Evolutionary conservation across 2,113 vertebrate genomes (phyloP), one percentile per base, ranked within the genome.

Genomic region (Sinocyclocheilus anophthalmus): DNA sequence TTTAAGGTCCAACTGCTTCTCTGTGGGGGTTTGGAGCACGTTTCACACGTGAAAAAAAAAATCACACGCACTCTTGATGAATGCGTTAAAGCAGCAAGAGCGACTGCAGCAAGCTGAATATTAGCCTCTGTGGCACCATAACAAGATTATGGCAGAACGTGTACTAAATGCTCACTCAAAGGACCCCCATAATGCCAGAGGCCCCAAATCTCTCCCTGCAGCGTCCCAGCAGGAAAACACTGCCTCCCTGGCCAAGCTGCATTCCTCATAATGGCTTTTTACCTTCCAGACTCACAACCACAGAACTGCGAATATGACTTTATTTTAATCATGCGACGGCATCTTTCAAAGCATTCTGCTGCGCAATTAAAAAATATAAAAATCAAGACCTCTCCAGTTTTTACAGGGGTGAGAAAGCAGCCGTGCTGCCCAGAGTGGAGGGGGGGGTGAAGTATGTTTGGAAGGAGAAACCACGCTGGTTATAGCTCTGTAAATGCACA

Each of bases 241-340:
- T 94, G 95, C 94, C 95, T 93, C 95, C 94, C 94, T 96, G 94
- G 96, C 95, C 94, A 95, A 96, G 94, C 88, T 33, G 92, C 93
- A 96, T 96, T 96, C 96, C 95, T 96, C 96, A 93, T 93, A 95
- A 95, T 93, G 94, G 93, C 92, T 95, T 95, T 93, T 88, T 95
- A 75, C 77, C 79, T 65, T 76, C 78, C 55, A 82, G 79, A 72
- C 79, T 63, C 61, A 48, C 69, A 76, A 84, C 80, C 78, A 57
- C 84, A 78, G 72, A 85, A 63, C 16, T 45, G 26, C 37, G 55
- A 69, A 45, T 73, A 59, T 65, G 81, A 73, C 53, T 83, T 81
- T 33, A 61, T 85, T 81, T 85, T 90, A 85, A 89, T 88, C 85
- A 89, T 57, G 83, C 70, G 3, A 76, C 80, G 61, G 63, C 69